A percentile compares a stretch with the other conserved stretches of the same genome.
Conservation (phyloP, 2,888 invertebrate genomes). For the Troides helena region DNA sequence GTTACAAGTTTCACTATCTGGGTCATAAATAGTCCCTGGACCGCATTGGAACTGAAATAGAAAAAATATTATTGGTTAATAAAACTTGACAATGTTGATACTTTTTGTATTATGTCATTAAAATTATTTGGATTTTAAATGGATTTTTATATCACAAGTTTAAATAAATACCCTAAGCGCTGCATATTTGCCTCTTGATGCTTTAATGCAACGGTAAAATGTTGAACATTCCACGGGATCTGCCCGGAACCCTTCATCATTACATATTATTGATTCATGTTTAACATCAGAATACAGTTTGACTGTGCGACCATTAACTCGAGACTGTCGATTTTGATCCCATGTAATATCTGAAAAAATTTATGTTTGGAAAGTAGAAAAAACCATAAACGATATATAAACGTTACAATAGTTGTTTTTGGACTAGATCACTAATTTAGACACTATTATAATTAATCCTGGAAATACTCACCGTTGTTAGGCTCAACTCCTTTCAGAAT, state of each 20-base stretch:
- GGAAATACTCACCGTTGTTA: constrained; percentile 18
- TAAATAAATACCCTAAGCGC: constrained; percentile 69
- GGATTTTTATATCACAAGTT: background rate
- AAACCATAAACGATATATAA: background rate
- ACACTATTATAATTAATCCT: background rate
- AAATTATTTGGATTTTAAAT: too few species aligned
- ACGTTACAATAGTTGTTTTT: background rate
- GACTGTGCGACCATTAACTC: constrained; percentile 54
- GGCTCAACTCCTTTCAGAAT: constrained; percentile 9
- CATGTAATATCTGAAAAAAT: constrained; percentile 2
- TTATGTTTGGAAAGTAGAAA: background rate
- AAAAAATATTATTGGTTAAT: background rate
- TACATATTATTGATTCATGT: constrained; percentile 77
- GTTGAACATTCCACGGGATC: constrained; percentile 86
- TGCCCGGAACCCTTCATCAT: constrained; percentile 84
- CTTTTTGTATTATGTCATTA: background rate
- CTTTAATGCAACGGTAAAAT: constrained; percentile 88
- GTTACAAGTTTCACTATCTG: constrained; percentile 83
- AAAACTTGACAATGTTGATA: background rate
- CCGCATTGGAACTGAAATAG: constrained; percentile 85
- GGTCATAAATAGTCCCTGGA: constrained; percentile 87
- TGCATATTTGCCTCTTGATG: constrained; percentile 76
- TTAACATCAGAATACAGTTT: constrained; percentile 62
- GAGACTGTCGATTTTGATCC: constrained; percentile 33
- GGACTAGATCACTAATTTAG: background rate